Evolutionary conservation across 2,888 invertebrate species (phyloP).

Genomic region (Chaetogeoica ovagalla): DNA sequence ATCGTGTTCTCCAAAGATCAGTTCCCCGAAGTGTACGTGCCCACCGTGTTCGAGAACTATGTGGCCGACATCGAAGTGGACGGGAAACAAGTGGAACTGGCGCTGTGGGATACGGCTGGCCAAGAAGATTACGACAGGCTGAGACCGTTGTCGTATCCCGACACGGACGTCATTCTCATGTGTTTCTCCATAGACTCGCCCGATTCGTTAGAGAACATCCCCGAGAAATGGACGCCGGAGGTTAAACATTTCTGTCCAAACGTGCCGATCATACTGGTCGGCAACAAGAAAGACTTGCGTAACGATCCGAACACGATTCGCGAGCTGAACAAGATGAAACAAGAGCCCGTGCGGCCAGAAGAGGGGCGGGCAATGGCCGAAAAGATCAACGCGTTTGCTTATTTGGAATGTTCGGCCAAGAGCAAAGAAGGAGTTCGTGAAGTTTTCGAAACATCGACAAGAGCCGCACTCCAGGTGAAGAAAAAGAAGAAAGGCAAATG

Average conservation of each 20-base stretch:
- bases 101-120: slow-evolving; percentile 96
- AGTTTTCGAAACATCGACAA: slow-evolving; percentile 98
- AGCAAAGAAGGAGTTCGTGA: slow-evolving; percentile 99
- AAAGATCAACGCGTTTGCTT: slow-evolving; percentile 97
- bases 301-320: slow-evolving; percentile 91
- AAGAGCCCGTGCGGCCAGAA: slow-evolving; percentile 96
- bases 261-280: slow-evolving; percentile 97
- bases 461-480: slow-evolving; percentile 95
- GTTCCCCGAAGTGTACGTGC: slow-evolving; percentile 99
- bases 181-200: slow-evolving; percentile 99
- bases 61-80: slow-evolving; percentile 99
- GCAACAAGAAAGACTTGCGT: slow-evolving; percentile 96
- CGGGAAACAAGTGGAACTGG: slow-evolving; percentile 90
- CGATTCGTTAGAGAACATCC: slow-evolving; percentile 98
- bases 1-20: slow-evolving; percentile 99
- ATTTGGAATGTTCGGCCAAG: slow-evolving; percentile 98
- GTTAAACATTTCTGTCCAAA: slow-evolving; percentile 99
- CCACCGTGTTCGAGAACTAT: slow-evolving; percentile 99
- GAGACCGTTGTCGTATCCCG: slow-evolving; percentile 93
- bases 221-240: slow-evolving; percentile 99
- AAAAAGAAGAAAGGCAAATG: slow-evolving; percentile 93
- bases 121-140: slow-evolving; percentile 97
- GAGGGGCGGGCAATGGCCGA: slow-evolving; percentile 98
- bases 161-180: slow-evolving; percentile 99
- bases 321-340: slow-evolving; percentile 97